These are phyloP conservation scores for Rhabdornis inornatus DNA, from an alignment of 2,113 vertebrate genomes.

Conservation along the genomic window DNA sequence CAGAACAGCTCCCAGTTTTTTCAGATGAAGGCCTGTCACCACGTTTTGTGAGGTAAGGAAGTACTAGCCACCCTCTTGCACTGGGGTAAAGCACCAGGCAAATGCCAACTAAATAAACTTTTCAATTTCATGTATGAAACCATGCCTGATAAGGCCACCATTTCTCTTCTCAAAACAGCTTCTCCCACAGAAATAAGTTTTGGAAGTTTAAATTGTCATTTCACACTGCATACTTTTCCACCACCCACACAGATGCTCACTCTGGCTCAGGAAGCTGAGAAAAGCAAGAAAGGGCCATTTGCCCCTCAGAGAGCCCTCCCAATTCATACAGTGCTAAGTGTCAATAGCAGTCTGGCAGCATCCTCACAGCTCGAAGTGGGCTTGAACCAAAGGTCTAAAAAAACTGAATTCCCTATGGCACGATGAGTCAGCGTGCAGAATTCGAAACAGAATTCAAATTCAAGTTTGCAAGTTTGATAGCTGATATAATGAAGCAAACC, in stretches of 20 bases:
- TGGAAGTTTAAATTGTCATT: background rate
- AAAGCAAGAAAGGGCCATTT: background rate
- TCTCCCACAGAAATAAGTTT: background rate
- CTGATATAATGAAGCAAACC: background rate
- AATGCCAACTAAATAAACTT: conserved; percentile 26
- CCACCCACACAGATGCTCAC: background rate
- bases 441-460: background rate
- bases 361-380: background rate
- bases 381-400: background rate
- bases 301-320: background rate
- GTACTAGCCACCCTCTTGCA: background rate
- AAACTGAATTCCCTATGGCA: background rate
- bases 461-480: background rate
- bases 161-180: background rate
- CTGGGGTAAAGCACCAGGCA: background rate
- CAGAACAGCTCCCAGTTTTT: background rate
- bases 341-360: background rate
- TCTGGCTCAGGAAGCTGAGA: background rate
- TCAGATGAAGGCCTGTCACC: background rate
- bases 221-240: background rate
- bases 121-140: background rate
- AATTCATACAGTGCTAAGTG: background rate
- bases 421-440: background rate
- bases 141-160: background rate
- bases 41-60: background rate